Conservation (phyloP, 2,888 invertebrate species). For the Limnephilus lunatus region DNA sequence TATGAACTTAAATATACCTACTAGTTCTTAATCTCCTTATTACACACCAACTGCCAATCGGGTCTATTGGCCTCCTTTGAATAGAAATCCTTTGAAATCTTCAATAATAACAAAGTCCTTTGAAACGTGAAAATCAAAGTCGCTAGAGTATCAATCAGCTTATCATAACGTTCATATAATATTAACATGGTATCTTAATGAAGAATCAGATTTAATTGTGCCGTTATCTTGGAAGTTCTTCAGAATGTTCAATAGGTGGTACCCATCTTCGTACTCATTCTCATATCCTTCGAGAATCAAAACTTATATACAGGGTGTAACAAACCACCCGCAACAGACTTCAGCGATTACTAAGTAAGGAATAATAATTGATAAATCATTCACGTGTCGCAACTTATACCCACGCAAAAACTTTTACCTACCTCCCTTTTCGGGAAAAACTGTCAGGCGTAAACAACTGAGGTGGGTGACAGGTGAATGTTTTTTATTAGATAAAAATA, state of each 20-base stretch:
- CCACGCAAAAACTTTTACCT: no score
- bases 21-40: not conserved
- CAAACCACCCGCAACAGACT: no score
- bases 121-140: not conserved
- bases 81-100: not conserved
- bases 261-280: not conserved
- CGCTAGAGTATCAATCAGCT: not conserved
- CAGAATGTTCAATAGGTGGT: constrained; percentile 22
- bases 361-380: no score
- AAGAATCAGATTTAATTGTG: constrained; percentile 46
- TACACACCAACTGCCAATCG: not conserved
- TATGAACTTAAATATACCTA: not conserved
- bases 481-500: no score
- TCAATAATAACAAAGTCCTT: not conserved
- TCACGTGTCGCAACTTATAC: no score
- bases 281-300: constrained; percentile 32
- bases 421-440: no score
- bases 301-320: constrained; percentile 14
- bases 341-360: no score
- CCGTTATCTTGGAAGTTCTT: constrained; percentile 24
- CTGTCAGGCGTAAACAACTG: no score
- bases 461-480: no score
- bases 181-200: not conserved
- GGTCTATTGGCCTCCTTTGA: not conserved
- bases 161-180: not conserved